Base-by-base conservation (phyloP, 2,888 invertebrate species). In the Saturnia pavonia region DNA sequence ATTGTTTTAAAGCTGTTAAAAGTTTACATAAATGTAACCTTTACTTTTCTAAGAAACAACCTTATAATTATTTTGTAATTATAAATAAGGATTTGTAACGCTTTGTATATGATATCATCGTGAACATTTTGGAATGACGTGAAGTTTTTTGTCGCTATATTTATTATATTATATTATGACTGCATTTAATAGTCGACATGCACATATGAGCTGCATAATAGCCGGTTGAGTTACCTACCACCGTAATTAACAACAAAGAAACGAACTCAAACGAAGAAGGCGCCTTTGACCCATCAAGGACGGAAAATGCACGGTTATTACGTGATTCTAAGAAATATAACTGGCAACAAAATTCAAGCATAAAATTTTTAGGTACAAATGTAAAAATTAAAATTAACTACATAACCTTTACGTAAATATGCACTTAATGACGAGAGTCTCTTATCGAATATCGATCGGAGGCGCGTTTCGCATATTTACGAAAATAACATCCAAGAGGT, bases 401-500 rank as follows among this genome's bases (percentile, higher is more conserved):
- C 45, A n/a, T n/a, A 8, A 19, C 82, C 85, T 82, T 89, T 90
- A 89, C 87, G 89, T 89, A 90, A 89, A 90, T 89, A 89, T 86
- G 82, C 77, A 84, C 84, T 83, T 82, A 84, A 85, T 83, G 82
- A 80, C 75, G 25, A 54, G 57, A 80, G 69, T 72, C 75, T 74
- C 83, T 89, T 91, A 91, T 91, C 82, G 79, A 60, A 60, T 60
- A 81, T 83, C 87, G 84, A 89, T 88, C 87, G 78, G 82, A 82
- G 81, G 81, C 82, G 81, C 87, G 79, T 85, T 65, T 65, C 65
- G 40, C 65, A 19, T 65, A 65, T 65, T 65, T 65, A 40, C 8
- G 19, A 65, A 40, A 40, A n/a, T n/a, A 34, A 65, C 65, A n/a
- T 65, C 40, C 65, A 40, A 60, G 22, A 12, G 27, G 25, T 65